Evolutionary conservation across 2,888 invertebrate species (phyloP).

Genomic region (Parnassius glacialis): DNA sequence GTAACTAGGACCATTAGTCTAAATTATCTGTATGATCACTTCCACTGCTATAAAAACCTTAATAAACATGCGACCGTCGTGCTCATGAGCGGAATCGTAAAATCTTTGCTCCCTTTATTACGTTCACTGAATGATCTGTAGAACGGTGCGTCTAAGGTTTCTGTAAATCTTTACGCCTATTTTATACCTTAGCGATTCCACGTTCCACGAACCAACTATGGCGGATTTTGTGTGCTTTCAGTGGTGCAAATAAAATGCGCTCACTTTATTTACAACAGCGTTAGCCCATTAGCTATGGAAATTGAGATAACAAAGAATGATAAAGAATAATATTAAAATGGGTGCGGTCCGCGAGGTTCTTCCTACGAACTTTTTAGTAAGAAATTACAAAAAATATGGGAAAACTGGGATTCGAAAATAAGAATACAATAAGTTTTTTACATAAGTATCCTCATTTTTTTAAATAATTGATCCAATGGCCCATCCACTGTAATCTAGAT

Average conservation of each 20-base stretch:
- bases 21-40: conserved; percentile 30
- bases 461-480: no score
- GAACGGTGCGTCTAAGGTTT: conserved; percentile 51
- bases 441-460: no score
- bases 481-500: no score
- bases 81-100: conserved; percentile 58
- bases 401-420: no score
- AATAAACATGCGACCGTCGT: conserved; percentile 49
- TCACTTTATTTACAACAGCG: neutral
- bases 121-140: conserved; percentile 54
- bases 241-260: neutral
- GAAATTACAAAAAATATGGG: no score
- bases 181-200: conserved; percentile 40
- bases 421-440: no score
- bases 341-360: no score
- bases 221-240: conserved; percentile 30
- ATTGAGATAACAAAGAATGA: no score
- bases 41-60: conserved; percentile 50
- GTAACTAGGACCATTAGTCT: conserved; percentile 5
- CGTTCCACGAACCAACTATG: conserved; percentile 34
- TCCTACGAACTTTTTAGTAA: no score
- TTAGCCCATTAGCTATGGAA: neutral
- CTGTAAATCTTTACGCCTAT: conserved; percentile 49
- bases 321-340: no score
- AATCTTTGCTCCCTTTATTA: conserved; percentile 63